Base-by-base conservation (phyloP, 2,888 invertebrate species). In the Aromia moschata region DNA sequence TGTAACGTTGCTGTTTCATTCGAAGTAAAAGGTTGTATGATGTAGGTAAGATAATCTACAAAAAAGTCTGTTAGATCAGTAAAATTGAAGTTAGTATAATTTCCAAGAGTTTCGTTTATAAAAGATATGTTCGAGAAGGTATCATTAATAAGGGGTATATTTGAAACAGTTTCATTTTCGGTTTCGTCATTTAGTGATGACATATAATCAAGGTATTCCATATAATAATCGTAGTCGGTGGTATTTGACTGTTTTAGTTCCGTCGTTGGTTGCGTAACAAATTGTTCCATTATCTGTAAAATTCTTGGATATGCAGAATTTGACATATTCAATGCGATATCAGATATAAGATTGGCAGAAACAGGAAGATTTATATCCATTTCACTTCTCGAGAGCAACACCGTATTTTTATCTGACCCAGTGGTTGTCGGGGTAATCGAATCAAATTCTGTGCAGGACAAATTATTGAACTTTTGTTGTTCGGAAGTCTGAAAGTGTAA, bases 381-480 rank as follows among this genome's bases (percentile, higher is more conserved):
- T 25, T 25, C 25, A 25, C 7, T 25, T 5, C n/a, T n/a, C n/a
- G n/a, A n/a, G n/a, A n/a, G n/a, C n/a, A n/a, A n/a, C n/a, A n/a
- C n/a, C n/a, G n/a, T n/a, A n/a, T n/a, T n/a, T n/a, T n/a, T n/a
- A n/a, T n/a, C n/a, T n/a, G n/a, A n/a, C n/a, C n/a, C n/a, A n/a
- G n/a, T n/a, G n/a, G n/a, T n/a, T n/a, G n/a, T n/a, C n/a, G n/a
- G n/a, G n/a, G n/a, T 52, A 25, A 40, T 58, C 52, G 0, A 74
- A 77, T 73, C 33, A 3, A 38, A 30, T 38, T 17, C 25, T 4
- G 15, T 30, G 12, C 52, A 52, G 5, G 30, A 18, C 74, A 69
- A 80, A 67, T 67, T 56, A 65, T 87, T 84, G 62, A 90, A 75
- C 59, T 78, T 72, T 72, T 84, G 78, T 33, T 88, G 76, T 67